Evolutionary conservation across 2,888 invertebrate species (phyloP), one percentile per base, ranked within the genome.

Genomic region (Apoderus coryli): DNA sequence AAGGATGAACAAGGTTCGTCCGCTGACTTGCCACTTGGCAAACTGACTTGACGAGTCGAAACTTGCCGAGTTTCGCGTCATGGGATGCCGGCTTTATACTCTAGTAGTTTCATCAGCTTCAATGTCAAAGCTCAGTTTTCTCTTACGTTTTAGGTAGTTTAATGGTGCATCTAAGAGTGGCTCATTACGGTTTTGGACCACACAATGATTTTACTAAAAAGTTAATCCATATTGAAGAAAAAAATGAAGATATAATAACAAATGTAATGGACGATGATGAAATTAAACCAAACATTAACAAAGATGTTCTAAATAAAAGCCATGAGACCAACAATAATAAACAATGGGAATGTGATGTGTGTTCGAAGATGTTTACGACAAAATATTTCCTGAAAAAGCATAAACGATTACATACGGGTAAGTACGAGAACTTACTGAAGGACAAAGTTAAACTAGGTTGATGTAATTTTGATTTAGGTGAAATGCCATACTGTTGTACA

Each of bases 351-450:
- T 86, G 86, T 50, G 81, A 84, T 47, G 73, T 80, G 25, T 86
- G 86, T 55, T 66, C 68, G 32, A 86, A 86, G 62, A 68, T 73
- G 56, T 86, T 86, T 51, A 85, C 85, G 0, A 86, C 85, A 2
- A 86, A 86, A 57, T 85, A 86, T 61, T 86, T 86, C 51, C 59
- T 86, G 41, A 85, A 84, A 59, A 86, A 86, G 57, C 86, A 86
- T 54, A 82, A 82, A 58, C 67, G 85, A 42, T 64, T 86, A 36
- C 86, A 86, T 56, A 81, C 81, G 57, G 80, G 79, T 77, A 47
- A 45, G 23, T 27, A 19, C n/a, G n/a, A n/a, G n/a, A n/a, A n/a
- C n/a, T n/a, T n/a, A n/a, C n/a, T 19, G n/a, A 7, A 19, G 7
- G 19, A 19, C 16, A 29, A 11, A 22, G 25, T 10, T 10, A 16